Evolutionary conservation across 2,113 vertebrate species (phyloP).

Genomic region (Eubucco bourcierii): DNA sequence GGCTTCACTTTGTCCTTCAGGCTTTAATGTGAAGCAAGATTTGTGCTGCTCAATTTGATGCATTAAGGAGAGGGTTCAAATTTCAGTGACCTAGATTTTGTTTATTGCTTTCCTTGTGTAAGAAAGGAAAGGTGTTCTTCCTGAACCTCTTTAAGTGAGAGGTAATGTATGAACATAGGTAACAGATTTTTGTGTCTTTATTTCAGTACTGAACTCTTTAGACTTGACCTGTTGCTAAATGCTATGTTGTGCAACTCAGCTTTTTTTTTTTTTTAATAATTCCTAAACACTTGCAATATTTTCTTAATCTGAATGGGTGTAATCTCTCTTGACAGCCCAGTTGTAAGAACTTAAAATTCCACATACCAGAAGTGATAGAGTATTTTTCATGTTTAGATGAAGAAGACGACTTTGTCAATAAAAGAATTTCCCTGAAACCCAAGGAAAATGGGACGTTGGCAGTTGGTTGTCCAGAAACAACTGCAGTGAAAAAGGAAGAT

Average conservation of each 20-base stretch:
- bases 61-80: not conserved
- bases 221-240: not conserved
- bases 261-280: not conserved
- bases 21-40: not conserved
- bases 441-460: slow-evolving; percentile 78
- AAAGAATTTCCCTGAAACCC: slow-evolving; percentile 77
- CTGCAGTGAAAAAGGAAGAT: slow-evolving; percentile 51
- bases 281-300: not conserved
- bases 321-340: not conserved
- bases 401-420: slow-evolving; percentile 84
- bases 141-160: not conserved
- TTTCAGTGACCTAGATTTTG: not conserved
- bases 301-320: not conserved
- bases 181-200: not conserved
- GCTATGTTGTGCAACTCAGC: not conserved
- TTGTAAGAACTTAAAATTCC: not conserved
- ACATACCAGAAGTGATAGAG: not conserved
- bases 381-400: slow-evolving; percentile 81
- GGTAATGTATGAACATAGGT: not conserved
- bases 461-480: not conserved
- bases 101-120: not conserved
- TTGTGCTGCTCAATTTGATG: not conserved
- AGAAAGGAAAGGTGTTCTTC: not conserved
- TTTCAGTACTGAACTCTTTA: not conserved
- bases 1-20: not conserved